Base-by-base conservation (phyloP, 2,797 vertebrate species). In the Hemibagrus guttatus region DNA sequence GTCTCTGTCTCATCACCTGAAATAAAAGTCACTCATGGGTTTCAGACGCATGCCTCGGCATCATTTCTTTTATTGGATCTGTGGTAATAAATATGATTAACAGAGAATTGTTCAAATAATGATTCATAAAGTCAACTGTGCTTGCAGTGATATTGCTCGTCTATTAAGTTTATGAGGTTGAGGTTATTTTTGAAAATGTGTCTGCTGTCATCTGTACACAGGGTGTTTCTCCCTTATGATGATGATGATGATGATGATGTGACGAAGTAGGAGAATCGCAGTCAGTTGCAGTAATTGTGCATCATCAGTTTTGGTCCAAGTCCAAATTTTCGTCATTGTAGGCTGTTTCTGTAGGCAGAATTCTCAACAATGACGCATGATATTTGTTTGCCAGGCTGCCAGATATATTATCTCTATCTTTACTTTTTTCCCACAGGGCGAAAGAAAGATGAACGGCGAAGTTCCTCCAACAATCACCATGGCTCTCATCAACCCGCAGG, bases 401-500 rank as follows among this genome's bases (percentile, higher is more conserved):
- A 81, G 61, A 81, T 42, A 81, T 28, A 19, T 52, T 56, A 68
- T 49, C 23, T 85, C 17, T 17, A 12, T 58, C 1, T 71, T 0
- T 87, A 49, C 85, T 19, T 26, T 42, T 88, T 59, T 72, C 6
- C 90, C 89, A 86, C 85, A 96, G 95, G 92, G 87, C 12, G 93
- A 94, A 87, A 95, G 92, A 87, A 96, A 93, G 89, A 95, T 95
- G 94, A 91, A 88, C 87, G 92, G 90, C 80, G 94, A 95, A 88
- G 88, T 90, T 85, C 94, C 94, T 3, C 94, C 95, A 82, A 91
- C 93, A 83, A 90, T 96, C 90, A 93, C 95, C 46, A 96, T 96
- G 95, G 95, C 95, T 84, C 92, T 96, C 87, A 86, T 94, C 86
- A 95, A 94, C 91, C 95, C 95, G 69, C 95, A 95, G 84, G 87